Conservation (phyloP, 2,113 vertebrate species). For the Egretta garzetta region DNA sequence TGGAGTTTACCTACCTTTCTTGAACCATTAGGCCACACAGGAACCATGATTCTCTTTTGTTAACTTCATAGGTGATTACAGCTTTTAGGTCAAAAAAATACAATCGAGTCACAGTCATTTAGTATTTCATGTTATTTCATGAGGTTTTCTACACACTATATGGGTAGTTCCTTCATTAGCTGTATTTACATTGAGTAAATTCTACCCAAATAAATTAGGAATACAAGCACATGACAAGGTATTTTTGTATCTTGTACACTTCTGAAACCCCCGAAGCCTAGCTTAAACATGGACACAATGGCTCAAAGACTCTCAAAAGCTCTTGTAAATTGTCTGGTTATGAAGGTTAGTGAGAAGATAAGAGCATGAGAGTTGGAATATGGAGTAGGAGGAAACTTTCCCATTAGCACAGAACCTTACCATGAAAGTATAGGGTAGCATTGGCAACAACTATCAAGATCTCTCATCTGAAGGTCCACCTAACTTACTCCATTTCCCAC, state of each 20-base stretch:
- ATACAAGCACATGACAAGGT: background rate
- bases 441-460: background rate
- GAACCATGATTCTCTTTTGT: background rate
- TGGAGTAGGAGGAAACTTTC: background rate
- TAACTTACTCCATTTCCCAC: background rate
- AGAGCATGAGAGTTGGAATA: background rate
- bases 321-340: background rate
- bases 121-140: background rate
- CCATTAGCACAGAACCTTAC: background rate
- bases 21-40: background rate
- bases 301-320: background rate
- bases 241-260: background rate
- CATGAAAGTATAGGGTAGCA: background rate
- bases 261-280: background rate
- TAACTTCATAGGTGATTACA: background rate
- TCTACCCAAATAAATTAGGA: background rate
- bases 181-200: background rate
- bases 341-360: background rate
- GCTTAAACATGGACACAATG: background rate
- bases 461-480: background rate
- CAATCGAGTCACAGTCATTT: background rate
- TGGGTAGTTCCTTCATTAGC: background rate
- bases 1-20: background rate
- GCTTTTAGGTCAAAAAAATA: background rate
- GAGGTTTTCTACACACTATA: background rate